A percentile compares a stretch with the other conserved stretches of the same genome.
These are phyloP conservation scores for Lydus trimaculatus DNA, from an alignment of 2,888 invertebrate species.

Conservation along the genomic window DNA sequence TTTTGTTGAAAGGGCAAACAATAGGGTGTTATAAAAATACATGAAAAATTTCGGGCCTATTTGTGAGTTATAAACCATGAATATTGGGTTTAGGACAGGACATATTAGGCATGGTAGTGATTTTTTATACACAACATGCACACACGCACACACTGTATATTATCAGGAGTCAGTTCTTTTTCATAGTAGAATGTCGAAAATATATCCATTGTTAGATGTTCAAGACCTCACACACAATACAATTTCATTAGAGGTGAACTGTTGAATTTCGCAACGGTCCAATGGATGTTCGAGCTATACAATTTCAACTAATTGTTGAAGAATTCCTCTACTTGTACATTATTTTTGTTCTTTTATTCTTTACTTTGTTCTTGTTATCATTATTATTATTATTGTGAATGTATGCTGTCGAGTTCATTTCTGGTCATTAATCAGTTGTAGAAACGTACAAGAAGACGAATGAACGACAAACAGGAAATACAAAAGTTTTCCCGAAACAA, in stretches of 20 bases:
- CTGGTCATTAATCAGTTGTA: constrained; percentile 4
- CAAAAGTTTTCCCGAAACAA: not conserved
- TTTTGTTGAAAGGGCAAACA: constrained; percentile 30
- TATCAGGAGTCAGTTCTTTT: constrained; percentile 31
- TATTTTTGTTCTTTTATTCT: not conserved
- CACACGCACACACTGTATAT: not conserved
- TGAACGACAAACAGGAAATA: not conserved
- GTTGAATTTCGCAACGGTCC: constrained; percentile 57
- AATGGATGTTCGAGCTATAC: constrained; percentile 32
- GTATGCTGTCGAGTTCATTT: not conserved
- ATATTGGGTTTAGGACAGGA: constrained; percentile 45
- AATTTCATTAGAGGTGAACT: constrained; percentile 55
- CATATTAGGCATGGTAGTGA: constrained; percentile 44
- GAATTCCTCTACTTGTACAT: constrained; percentile 8
- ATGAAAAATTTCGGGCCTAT: constrained; percentile 38
- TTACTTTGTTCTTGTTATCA: too few species aligned
- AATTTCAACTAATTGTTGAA: constrained; percentile 37
- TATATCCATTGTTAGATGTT: constrained; percentile 26
- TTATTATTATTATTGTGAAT: not conserved
- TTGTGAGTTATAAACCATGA: constrained; percentile 46
- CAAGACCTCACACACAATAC: constrained; percentile 55
- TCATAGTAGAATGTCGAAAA: constrained; percentile 19
- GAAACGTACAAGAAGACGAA: too few species aligned
- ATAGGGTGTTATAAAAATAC: constrained; percentile 40
- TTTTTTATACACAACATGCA: constrained; percentile 36